Evolutionary conservation across 2,888 invertebrate species (phyloP), one percentile per base, ranked within the genome.

Genomic region (Ectemnius lituratus): DNA sequence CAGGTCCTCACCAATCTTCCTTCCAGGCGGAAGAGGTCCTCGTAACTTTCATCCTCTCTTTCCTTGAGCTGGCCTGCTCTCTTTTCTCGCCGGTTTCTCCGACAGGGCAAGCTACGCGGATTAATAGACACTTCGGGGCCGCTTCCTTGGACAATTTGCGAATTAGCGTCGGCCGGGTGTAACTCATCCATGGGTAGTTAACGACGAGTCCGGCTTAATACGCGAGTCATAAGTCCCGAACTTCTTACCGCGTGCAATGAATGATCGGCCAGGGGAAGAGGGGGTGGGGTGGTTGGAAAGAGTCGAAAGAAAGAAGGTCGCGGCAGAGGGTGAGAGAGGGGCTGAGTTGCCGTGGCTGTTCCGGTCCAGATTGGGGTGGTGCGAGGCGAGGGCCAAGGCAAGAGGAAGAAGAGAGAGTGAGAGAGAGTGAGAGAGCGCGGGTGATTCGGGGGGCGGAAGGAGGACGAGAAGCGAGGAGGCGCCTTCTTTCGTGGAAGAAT

Each of bases 121-220:
- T 86, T 86, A 86, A 86, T 83, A 86, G 84, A 85, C 85, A 81
- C 82, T 82, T 83, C 79, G 67, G 78, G 23, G 76, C 80, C 37
- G 37, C 76, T 81, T 79, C 76, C 82, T 80, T 73, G 84, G 82
- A 84, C 85, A 85, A 88, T 88, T 87, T 85, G 83, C 79, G 86
- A 88, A 88, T 89, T 87, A 87, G 83, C 86, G 83, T 78, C 76
- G 78, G 66, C 81, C 80, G 81, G 81, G 78, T 73, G 87, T 90
- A 90, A 90, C 84, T 90, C 89, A 89, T 90, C 89, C 90, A 90
- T 88, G 90, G 90, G 85, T 90, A 88, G 90, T 90, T 90, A 90
- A 86, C 89, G 86, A 82, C 80, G 80, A 70, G 61, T 78, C 63
- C 68, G 71, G 85, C 84, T 88, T 88, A 87, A 88, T 88, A 86